These are phyloP conservation scores for Dromiciops gliroides DNA, from an alignment of 2,113 vertebrate genomes.

Conservation along the genomic window DNA sequence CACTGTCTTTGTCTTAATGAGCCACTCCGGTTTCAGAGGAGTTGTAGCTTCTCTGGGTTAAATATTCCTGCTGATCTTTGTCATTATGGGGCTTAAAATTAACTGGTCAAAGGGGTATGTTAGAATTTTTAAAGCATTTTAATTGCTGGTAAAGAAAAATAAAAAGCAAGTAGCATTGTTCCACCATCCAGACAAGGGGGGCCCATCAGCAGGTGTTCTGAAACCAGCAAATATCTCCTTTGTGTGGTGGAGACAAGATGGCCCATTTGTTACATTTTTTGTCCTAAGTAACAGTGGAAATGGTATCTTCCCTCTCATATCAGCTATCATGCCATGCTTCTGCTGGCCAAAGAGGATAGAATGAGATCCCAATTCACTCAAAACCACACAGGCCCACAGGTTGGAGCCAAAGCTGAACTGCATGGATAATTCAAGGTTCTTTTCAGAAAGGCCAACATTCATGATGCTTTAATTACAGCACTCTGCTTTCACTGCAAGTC, in stretches of 20 bases:
- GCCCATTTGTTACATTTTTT: slow-evolving; percentile 4
- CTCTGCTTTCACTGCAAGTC: slow-evolving; percentile 52
- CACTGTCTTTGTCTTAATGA: neutral
- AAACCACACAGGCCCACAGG: neutral
- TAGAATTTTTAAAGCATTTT: slow-evolving; percentile 6
- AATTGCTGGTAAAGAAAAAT: neutral
- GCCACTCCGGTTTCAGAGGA: neutral
- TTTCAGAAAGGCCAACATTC: slow-evolving; percentile 64
- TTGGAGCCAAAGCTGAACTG: slow-evolving; percentile 50
- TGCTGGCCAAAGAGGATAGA: slow-evolving; percentile 32
- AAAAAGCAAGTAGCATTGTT: slow-evolving; percentile 23
- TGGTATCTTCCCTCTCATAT: neutral
- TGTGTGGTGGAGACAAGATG: neutral
- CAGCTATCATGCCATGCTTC: slow-evolving; percentile 17
- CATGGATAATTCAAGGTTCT: slow-evolving; percentile 68
- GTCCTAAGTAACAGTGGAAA: slow-evolving; percentile 20
- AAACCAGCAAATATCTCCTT: neutral
- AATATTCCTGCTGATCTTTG: neutral
- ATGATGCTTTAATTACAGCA: slow-evolving; percentile 46
- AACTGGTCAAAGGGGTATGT: slow-evolving; percentile 26
- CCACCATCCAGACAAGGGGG: neutral
- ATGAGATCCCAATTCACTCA: slow-evolving; percentile 42
- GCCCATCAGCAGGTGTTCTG: slow-evolving; percentile 20
- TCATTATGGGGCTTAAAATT: slow-evolving; percentile 4
- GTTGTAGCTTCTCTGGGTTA: neutral